Percentiles rank a stretch among this genome's conserved stretches.
phyloP scores from a whole-genome alignment of 2,113 vertebrate species.

The Leptocoma aspasia region DNA sequence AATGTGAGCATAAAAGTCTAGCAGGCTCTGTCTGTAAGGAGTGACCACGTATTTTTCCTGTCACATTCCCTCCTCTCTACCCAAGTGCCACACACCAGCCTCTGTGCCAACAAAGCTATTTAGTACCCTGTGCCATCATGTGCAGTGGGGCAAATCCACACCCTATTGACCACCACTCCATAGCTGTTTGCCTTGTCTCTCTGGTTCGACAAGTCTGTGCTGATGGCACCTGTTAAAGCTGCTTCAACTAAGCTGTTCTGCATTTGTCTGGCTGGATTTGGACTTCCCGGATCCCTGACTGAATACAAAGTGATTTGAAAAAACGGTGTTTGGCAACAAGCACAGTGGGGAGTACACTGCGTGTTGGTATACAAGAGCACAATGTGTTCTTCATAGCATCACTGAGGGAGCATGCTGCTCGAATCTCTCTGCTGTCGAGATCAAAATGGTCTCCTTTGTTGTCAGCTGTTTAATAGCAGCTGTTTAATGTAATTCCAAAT shows the following conservation, averaged over 20 bases:
- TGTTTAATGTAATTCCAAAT: conserved; percentile 77
- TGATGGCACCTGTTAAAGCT: conserved; percentile 77
- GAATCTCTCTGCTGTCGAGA: conserved; percentile 54
- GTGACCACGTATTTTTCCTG: background rate
- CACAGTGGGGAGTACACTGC: conserved; percentile 64
- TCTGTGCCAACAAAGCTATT: background rate
- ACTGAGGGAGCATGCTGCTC: conserved; percentile 53
- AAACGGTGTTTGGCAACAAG: conserved; percentile 78
- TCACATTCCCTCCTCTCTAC: background rate
- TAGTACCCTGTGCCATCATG: background rate
- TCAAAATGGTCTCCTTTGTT: conserved; percentile 67
- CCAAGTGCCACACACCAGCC: background rate
- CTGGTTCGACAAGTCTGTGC: conserved; percentile 64
- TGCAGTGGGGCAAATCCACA: conserved; percentile 35
- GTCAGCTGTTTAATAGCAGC: conserved; percentile 76
- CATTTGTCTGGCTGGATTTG: conserved; percentile 77
- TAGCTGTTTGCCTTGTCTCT: conserved; percentile 63
- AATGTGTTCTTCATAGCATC: conserved; percentile 67
- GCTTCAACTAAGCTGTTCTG: conserved; percentile 78
- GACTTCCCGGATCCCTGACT: conserved; percentile 72
- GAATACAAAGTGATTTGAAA: conserved; percentile 76
- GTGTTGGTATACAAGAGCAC: conserved; percentile 71
- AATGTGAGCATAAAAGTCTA: background rate
- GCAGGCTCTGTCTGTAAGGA: background rate
- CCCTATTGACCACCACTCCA: conserved; percentile 33